Evolutionary conservation across 2,888 invertebrate species (phyloP).

Genomic region (Globia sparganii): DNA sequence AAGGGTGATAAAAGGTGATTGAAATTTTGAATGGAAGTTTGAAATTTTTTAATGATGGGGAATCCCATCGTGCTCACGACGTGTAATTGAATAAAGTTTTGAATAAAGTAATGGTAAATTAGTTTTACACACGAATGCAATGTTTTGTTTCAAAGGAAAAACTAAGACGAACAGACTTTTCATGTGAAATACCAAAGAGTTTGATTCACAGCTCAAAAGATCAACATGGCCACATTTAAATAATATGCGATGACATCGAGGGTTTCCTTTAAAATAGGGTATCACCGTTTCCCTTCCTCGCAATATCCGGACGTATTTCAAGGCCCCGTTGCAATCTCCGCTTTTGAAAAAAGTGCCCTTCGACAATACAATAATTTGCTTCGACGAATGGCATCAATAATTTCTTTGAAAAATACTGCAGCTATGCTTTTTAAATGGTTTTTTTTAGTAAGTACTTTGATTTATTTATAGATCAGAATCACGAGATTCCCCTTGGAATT

Average conservation of each 20-base stretch:
- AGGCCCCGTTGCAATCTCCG: constrained; percentile 69
- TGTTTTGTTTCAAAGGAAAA: background rate
- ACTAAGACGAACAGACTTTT: background rate
- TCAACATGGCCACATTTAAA: constrained; percentile 4
- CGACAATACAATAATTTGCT: constrained; percentile 1
- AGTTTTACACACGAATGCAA: background rate
- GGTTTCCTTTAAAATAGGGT: constrained; percentile 22
- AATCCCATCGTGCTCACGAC: too few relatives aligned
- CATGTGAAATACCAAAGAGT: background rate
- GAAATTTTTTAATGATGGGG: too few relatives aligned
- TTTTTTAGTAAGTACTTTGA: background rate
- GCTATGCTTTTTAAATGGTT: background rate
- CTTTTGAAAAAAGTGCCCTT: constrained; percentile 48
- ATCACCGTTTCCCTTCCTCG: constrained; percentile 37
- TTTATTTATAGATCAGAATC: background rate
- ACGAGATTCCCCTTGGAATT: background rate
- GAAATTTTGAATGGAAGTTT: too few relatives aligned
- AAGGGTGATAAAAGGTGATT: too few relatives aligned
- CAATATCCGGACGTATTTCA: constrained; percentile 70
- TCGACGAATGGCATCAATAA: background rate
- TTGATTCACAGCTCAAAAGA: background rate
- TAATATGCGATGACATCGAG: background rate
- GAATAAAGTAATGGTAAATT: too few relatives aligned
- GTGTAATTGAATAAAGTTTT: too few relatives aligned
- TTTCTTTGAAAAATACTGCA: constrained; percentile 8